Conservation (phyloP, 2,888 invertebrate species). For the Ypsolopha sequella region DNA sequence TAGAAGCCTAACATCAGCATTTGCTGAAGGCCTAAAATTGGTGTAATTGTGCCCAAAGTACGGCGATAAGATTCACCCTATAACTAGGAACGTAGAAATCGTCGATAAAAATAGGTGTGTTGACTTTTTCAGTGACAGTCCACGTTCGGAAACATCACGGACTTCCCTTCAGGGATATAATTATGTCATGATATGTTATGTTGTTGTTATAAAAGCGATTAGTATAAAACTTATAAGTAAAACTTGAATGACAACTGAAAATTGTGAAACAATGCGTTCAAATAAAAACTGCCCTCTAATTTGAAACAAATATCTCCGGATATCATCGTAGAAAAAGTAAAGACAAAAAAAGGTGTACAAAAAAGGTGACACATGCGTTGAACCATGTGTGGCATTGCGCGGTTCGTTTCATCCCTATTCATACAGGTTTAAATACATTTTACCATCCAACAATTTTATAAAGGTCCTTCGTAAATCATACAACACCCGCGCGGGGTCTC, state of each 20-base stretch:
- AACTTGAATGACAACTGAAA: not conserved
- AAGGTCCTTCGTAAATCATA: no score
- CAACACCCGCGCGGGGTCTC: no score
- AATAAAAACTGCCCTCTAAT: not conserved
- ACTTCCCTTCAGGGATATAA: no score
- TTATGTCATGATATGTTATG: not conserved
- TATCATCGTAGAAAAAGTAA: not conserved
- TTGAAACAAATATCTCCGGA: not conserved
- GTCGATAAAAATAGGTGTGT: no score
- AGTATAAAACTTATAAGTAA: not conserved
- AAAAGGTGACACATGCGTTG: not conserved
- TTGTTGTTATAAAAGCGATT: not conserved
- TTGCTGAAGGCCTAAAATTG: no score
- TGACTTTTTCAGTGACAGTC: no score
- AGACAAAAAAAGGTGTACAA: not conserved
- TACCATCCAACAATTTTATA: not conserved
- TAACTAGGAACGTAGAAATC: no score
- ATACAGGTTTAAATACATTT: not conserved
- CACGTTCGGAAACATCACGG: no score
- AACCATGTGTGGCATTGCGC: not conserved
- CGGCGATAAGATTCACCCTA: no score
- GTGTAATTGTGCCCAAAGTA: no score
- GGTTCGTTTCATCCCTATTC: not conserved
- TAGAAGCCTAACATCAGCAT: no score
- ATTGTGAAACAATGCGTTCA: not conserved